Percentiles rank a stretch among this genome's conserved stretches.
phyloP scores from a whole-genome alignment of 1,140 invertebrate genomes.

The Listronotus oregonensis region DNA sequence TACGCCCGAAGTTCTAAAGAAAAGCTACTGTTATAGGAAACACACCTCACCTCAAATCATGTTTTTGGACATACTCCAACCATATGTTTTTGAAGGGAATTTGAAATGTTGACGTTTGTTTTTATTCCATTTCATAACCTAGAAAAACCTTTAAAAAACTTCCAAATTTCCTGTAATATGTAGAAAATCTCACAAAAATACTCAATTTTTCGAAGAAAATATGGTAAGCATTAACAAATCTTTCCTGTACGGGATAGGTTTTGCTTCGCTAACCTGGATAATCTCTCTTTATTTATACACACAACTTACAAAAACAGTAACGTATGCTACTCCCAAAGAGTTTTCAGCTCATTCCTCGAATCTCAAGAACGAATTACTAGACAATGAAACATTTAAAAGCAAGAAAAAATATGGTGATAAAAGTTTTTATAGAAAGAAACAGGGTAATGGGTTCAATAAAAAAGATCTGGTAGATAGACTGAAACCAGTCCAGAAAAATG shows the following conservation, averaged over 20 bases:
- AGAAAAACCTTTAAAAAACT: neutral
- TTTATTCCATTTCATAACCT: neutral
- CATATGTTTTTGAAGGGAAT: neutral
- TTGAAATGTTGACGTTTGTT: neutral
- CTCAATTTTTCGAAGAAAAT: neutral
- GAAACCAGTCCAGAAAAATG: slow-evolving; percentile 4
- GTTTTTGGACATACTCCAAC: slow-evolving; percentile 1
- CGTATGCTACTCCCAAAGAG: neutral
- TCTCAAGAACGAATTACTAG: slow-evolving; percentile 52
- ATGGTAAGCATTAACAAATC: slow-evolving; percentile 58
- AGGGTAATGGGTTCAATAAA: slow-evolving; percentile 4
- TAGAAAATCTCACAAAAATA: neutral
- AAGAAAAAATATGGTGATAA: slow-evolving; percentile 10
- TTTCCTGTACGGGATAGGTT: slow-evolving; percentile 66
- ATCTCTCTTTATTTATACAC: slow-evolving; percentile 67
- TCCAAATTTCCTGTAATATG: neutral
- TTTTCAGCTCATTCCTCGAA: slow-evolving; percentile 34
- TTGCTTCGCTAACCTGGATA: slow-evolving; percentile 71
- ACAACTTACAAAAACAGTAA: slow-evolving; percentile 34
- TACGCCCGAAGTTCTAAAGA: too few species aligned
- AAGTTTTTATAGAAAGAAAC: slow-evolving; percentile 14
- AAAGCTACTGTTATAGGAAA: too few species aligned
- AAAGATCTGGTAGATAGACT: slow-evolving; percentile 4
- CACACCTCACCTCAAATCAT: neutral
- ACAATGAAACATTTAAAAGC: slow-evolving; percentile 5